Evolutionary conservation across 64 coral and sea anemone genomes (phyloP).

Genomic region (Pocillopora verrucosa): DNA sequence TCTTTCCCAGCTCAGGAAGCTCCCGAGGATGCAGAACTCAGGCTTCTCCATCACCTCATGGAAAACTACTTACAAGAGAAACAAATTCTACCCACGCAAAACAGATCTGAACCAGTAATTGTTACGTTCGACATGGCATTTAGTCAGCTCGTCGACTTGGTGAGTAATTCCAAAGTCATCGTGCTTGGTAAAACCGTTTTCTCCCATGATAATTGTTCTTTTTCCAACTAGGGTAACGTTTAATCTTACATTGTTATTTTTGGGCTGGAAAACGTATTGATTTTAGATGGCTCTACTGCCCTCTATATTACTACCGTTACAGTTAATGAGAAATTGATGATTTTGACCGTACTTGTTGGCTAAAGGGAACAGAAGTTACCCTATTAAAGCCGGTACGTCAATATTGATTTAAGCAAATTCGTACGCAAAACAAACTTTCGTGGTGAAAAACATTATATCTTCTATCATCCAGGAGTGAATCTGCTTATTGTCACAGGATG

Average conservation of each 20-base stretch:
- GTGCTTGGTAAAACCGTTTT: background rate
- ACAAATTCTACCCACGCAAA: slow-evolving; percentile 44
- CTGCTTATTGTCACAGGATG: too few relatives aligned
- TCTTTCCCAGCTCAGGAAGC: background rate
- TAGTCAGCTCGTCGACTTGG: slow-evolving; percentile 51
- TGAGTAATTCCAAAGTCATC: background rate
- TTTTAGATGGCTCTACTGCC: too few relatives aligned
- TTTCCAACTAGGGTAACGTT: background rate
- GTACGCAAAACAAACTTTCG: too few relatives aligned
- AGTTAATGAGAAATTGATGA: too few relatives aligned
- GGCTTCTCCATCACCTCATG: slow-evolving; percentile 25
- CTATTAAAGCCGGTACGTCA: too few relatives aligned
- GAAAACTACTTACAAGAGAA: slow-evolving; percentile 18
- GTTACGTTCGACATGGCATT: slow-evolving; percentile 59
- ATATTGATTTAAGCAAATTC: too few relatives aligned
- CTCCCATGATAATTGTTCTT: background rate
- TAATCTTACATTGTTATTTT: background rate
- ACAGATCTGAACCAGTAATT: background rate
- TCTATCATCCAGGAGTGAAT: too few relatives aligned
- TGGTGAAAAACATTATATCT: too few relatives aligned
- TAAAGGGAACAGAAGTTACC: too few relatives aligned
- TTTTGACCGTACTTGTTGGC: too few relatives aligned
- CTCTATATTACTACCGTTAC: too few relatives aligned
- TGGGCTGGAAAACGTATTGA: background rate
- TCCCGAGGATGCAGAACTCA: slow-evolving; percentile 16